Percentiles rank a stretch among this genome's conserved stretches.
Evolutionary conservation across 1,140 invertebrate species (phyloP).

Genomic region (Papilio polyxenes): DNA sequence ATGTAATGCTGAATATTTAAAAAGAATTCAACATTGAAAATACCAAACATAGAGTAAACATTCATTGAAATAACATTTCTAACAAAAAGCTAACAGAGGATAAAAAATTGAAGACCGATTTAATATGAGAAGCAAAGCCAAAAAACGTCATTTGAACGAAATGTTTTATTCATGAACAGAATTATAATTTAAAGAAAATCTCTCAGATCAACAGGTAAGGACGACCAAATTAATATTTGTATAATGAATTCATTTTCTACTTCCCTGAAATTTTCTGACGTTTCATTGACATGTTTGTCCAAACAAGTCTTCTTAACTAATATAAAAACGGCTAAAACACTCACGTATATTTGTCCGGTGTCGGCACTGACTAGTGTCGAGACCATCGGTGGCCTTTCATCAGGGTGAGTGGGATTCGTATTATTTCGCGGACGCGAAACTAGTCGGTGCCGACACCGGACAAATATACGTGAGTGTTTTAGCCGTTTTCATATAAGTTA

Average conservation of each 20-base stretch:
- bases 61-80: background rate
- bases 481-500: no score
- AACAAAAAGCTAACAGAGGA: conserved; percentile 18
- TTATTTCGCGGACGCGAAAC: no score
- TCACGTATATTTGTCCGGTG: no score
- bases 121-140: background rate
- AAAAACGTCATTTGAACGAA: conserved; percentile 12
- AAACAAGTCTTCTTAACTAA: background rate
- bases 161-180: conserved; percentile 24
- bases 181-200: conserved; percentile 1
- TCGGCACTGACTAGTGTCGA: no score
- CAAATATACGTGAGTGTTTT: no score
- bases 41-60: background rate
- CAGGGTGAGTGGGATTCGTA: no score
- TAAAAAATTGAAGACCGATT: background rate
- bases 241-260: conserved; percentile 4
- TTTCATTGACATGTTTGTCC: background rate
- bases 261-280: background rate
- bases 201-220: conserved; percentile 1
- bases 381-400: no score
- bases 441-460: no score
- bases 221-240: background rate
- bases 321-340: no score
- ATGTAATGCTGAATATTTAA: background rate
- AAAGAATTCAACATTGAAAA: background rate